Evolutionary conservation across 2,113 vertebrate genomes (phyloP), one percentile per base, ranked within the genome.

Genomic region (Bufo gargarizans): DNA sequence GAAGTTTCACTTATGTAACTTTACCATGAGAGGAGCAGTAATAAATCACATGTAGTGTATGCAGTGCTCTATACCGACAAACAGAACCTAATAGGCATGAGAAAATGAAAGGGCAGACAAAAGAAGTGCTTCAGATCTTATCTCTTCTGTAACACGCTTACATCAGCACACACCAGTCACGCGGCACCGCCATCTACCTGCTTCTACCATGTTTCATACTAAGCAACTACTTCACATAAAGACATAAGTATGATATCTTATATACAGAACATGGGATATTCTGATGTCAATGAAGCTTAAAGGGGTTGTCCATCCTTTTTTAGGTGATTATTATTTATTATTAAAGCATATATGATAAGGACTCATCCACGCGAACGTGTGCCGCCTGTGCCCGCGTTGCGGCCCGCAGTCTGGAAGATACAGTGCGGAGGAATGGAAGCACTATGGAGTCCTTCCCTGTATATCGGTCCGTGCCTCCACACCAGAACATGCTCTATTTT

Each of bases 31-130:
- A 45, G 16, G 43, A 47, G 12, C 14, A 7, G 43, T 47, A 19
- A 74, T 72, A 74, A 47, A 74, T 47, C 43, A 8, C 71, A 74
- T 17, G 14, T 8, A 72, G 4, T 72, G 10, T 45, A 74, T 74
- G 71, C 71, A 16, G 13, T 17, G 14, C 17, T 47, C 8, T 76
- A 49, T 20, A 76, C 72, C 50, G 72, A 76, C 72, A 76, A 76
- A 49, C 72, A 76, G 17, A 76, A 76, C 72, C 71, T 80, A 45
- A 81, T 45, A 78, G 78, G 78, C 78, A 81, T 81, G 78, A 59
- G 78, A 80, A 80, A 56, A 20, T 53, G 49, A 80, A 58, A 16
- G n/a, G 77, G 33, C 53, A 80, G 22, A 33, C 3, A 45, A 81
- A 11, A 45, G 78, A 59, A 81, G 33, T 81, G 78, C 33, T 47